Evolutionary conservation across 2,888 invertebrate species (phyloP), one percentile per base, ranked within the genome.

Genomic region (Axea sp.): DNA sequence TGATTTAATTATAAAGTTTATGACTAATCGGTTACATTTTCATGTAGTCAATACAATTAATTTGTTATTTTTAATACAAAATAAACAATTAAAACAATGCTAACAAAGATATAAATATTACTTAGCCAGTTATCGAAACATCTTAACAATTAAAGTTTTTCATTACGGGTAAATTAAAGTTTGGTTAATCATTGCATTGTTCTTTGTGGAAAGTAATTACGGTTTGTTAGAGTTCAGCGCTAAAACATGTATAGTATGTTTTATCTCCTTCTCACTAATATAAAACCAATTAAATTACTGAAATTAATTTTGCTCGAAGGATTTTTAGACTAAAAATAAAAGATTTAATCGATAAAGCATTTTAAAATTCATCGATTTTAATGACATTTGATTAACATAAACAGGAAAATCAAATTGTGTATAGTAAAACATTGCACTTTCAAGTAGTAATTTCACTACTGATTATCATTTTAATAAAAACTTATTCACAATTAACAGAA

Each of bases 221-320:
- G 24, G 19, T 49, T 68, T 39, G 49, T 68, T 69, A 53, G 69
- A 69, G 60, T 60, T 53, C 53, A 60, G 45, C 33, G 49, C 49
- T 57, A 67, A 67, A 49, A 24, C 15, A 64, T 15, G 43, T 43
- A 26, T 12, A 14, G 31, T 49, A 49, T 19, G 24, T 33, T 28
- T 11, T 22, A 22, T 43, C 41, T 49, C 49, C 57, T 57, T 49
- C 51, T 64, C 35, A 41, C 17, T 49, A 57, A 41, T 47, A 47
- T 8, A 7, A 57, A 49, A 65, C 26, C 33, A n/a, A n/a, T n/a
- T n/a, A n/a, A 6, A 39, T 17, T 37, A 47, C 39, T 31, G 43
- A 41, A 51, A 64, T 43, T 51, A 0, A 41, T 64, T 64, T 53
- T 51, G 24, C 26, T 8, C 28, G 24, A 19, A 15, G 35, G 45